Conservation (phyloP, 2,797 vertebrate genomes). For the Cyprinodon diabolis region DNA sequence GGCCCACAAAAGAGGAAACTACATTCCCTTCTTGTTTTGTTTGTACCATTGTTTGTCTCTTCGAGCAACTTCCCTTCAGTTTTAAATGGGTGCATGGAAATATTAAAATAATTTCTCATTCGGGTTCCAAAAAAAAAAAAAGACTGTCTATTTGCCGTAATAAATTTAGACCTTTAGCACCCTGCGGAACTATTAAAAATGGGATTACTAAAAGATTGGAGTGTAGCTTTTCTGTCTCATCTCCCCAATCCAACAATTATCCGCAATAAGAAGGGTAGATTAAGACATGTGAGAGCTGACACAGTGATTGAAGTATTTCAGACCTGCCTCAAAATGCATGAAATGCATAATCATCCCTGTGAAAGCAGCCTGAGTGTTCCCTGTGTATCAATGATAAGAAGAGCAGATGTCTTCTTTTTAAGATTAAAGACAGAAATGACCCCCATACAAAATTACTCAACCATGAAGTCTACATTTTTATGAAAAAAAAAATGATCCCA, state of each 20-base stretch:
- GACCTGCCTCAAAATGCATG: slow-evolving; percentile 15
- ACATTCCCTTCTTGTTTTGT: slow-evolving; percentile 11
- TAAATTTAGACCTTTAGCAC: slow-evolving; percentile 24
- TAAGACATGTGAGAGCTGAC: slow-evolving; percentile 14
- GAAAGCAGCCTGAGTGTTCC: background rate
- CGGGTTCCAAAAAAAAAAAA: background rate
- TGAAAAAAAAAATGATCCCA: slow-evolving; percentile 31
- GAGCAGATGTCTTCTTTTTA: slow-evolving; percentile 18
- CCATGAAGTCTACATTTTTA: slow-evolving; percentile 27
- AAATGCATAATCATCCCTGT: slow-evolving; percentile 8
- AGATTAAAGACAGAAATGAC: slow-evolving; percentile 24
- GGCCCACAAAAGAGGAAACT: background rate
- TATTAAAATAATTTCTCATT: slow-evolving; percentile 29
- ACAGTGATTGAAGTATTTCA: slow-evolving; percentile 31
- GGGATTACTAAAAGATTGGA: slow-evolving; percentile 37
- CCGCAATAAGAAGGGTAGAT: slow-evolving; percentile 25
- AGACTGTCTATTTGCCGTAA: slow-evolving; percentile 4
- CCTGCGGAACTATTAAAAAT: slow-evolving; percentile 24
- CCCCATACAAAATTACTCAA: slow-evolving; percentile 19
- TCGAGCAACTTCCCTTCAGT: slow-evolving; percentile 18
- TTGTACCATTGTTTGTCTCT: slow-evolving; percentile 8
- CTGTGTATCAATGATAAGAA: slow-evolving; percentile 16
- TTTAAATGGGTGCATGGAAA: slow-evolving; percentile 14
- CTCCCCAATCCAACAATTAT: slow-evolving; percentile 26
- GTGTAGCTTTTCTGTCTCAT: slow-evolving; percentile 23